Percentiles rank a stretch among this genome's conserved stretches.
phyloP scores from a whole-genome alignment of 1,140 invertebrate genomes.

The Drosophila seguyi region DNA sequence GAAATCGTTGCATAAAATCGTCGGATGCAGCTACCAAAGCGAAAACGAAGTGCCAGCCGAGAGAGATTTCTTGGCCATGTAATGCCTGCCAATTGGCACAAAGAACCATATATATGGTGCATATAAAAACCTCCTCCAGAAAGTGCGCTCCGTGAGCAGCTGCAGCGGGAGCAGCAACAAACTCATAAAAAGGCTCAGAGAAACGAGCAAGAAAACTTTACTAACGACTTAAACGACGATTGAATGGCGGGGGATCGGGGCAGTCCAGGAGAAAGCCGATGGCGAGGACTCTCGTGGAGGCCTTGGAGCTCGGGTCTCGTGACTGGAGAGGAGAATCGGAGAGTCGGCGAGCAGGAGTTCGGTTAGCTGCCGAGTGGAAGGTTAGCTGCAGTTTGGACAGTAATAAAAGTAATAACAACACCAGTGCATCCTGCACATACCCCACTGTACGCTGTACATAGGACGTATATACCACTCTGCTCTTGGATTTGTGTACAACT shows the following conservation, averaged over 20 bases:
- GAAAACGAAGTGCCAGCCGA: constrained; percentile 27
- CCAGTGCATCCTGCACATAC: constrained; percentile 44
- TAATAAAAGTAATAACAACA: constrained; percentile 80
- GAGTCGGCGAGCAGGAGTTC: constrained; percentile 17
- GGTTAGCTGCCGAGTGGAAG: constrained; percentile 43
- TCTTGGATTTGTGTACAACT: constrained; percentile 32
- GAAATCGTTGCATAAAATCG: constrained; percentile 9
- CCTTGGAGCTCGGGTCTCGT: constrained; percentile 12
- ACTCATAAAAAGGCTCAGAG: constrained; percentile 63
- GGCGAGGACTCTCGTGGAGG: constrained; percentile 45
- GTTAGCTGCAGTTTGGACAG: constrained; percentile 77
- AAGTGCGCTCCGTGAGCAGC: constrained; percentile 47
- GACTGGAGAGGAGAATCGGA: constrained; percentile 4
- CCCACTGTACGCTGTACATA: constrained; percentile 14
- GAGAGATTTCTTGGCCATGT: constrained; percentile 48
- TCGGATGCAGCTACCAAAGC: constrained; percentile 7
- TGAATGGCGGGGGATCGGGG: constrained; percentile 20
- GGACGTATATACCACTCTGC: constrained; percentile 8
- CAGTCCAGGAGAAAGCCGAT: constrained; percentile 33
- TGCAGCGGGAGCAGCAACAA: constrained; percentile 60
- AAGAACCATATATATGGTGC: constrained; percentile 30
- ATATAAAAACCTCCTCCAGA: constrained; percentile 34
- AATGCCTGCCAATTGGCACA: constrained; percentile 70
- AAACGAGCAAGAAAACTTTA: constrained; percentile 74
- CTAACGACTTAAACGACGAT: constrained; percentile 76